Conservation (phyloP, 2,113 vertebrate species). For the Phyllostomus hastatus region DNA sequence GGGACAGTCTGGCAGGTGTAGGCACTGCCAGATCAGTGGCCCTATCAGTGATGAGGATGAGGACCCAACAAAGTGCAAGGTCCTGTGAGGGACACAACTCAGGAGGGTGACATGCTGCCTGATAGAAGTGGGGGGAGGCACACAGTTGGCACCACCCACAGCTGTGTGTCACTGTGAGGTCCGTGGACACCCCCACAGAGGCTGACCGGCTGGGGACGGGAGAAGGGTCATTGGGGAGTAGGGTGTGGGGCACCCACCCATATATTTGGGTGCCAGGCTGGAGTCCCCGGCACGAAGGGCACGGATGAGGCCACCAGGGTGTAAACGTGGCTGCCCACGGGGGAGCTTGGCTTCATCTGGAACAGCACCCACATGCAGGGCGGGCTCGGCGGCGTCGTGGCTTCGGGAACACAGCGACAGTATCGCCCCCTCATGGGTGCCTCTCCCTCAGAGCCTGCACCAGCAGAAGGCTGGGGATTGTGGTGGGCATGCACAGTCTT, state of each 20-base stretch:
- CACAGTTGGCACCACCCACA: too few species aligned
- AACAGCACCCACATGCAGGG: neutral
- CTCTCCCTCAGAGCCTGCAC: neutral
- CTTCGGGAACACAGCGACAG: neutral
- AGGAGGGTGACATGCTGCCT: neutral
- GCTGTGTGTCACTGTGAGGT: neutral
- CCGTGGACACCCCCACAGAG: too few species aligned
- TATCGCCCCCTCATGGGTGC: too few species aligned
- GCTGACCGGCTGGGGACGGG: neutral
- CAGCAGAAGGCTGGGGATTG: too few species aligned
- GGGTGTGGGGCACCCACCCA: neutral
- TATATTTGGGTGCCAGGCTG: fast-evolving
- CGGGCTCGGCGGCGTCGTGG: too few species aligned
- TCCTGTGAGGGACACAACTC: neutral
- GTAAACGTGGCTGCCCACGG: neutral
- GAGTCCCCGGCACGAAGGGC: neutral
- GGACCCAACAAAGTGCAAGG: too few species aligned
- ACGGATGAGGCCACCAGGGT: too few species aligned
- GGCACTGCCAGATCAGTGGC: neutral
- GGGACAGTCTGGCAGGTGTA: neutral
- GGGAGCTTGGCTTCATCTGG: neutral
- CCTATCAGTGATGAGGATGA: neutral
- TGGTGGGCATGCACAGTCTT: neutral
- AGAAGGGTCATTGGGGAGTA: neutral
- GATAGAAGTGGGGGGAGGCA: neutral